Conservation (phyloP, 2,113 vertebrate species). For the Macquaria ambigua region DNA sequence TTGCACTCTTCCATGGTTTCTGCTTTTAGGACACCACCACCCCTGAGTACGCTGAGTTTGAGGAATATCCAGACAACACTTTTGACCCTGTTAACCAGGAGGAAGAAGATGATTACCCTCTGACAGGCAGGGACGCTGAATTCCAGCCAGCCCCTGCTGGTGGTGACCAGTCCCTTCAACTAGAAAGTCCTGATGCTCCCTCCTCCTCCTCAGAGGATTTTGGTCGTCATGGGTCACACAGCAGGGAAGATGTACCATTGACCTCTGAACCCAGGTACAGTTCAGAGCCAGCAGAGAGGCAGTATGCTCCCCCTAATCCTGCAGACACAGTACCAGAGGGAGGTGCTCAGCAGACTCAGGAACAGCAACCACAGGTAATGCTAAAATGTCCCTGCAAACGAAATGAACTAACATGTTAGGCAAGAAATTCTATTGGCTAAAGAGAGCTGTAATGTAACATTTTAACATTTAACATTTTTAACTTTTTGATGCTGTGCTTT, state of each 20-base stretch:
- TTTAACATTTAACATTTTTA: background rate
- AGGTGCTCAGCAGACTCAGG: background rate
- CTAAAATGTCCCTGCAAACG: background rate
- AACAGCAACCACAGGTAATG: conserved; percentile 70
- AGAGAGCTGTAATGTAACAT: background rate
- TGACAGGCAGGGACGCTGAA: conserved; percentile 53
- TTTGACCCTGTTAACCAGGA: conserved; percentile 72
- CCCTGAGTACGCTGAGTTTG: conserved; percentile 69
- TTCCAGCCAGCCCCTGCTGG: conserved; percentile 61
- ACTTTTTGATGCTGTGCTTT: background rate
- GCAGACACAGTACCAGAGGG: conserved; percentile 13
- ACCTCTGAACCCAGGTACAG: conserved; percentile 53
- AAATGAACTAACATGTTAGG: background rate
- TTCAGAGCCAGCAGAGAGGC: conserved; percentile 29
- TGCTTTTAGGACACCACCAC: conserved; percentile 57
- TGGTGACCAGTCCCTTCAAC: conserved; percentile 15
- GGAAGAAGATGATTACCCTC: conserved; percentile 76
- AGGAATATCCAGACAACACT: conserved; percentile 73
- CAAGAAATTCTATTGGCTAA: background rate
- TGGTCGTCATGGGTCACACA: background rate
- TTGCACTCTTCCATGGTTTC: background rate
- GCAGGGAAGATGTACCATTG: conserved; percentile 22
- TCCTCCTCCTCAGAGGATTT: conserved; percentile 37
- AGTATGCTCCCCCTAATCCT: conserved; percentile 33
- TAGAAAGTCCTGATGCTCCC: conserved; percentile 28